phyloP scores from a whole-genome alignment of 2,888 invertebrate genomes.

The Brachyopa scutellaris region DNA sequence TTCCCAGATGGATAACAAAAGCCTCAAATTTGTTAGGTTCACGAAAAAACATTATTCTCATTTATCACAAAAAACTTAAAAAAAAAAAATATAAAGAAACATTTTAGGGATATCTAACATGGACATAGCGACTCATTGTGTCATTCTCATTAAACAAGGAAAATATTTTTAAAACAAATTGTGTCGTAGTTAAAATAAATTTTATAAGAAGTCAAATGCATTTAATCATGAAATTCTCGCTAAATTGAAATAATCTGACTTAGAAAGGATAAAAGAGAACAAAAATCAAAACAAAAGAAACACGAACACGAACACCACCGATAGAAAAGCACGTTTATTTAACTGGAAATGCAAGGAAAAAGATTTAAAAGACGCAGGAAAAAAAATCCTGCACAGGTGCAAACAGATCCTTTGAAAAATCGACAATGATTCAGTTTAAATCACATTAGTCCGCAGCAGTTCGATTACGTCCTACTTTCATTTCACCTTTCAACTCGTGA shows the following conservation, averaged over 20 bases:
- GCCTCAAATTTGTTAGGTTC: slow-evolving; percentile 80
- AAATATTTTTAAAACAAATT: background rate
- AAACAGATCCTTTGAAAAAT: slow-evolving; percentile 1
- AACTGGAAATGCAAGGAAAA: slow-evolving; percentile 24
- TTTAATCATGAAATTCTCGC: slow-evolving; percentile 22
- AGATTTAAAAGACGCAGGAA: slow-evolving; percentile 44
- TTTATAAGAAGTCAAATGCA: slow-evolving; percentile 18
- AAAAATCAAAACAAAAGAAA: background rate
- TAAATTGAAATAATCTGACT: slow-evolving; percentile 6
- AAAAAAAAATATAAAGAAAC: slow-evolving; percentile 6
- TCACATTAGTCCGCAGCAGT: background rate
- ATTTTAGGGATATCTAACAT: slow-evolving; percentile 25
- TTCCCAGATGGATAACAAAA: slow-evolving; percentile 82
- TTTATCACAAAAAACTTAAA: background rate
- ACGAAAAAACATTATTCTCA: slow-evolving; percentile 19
- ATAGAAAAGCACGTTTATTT: slow-evolving; percentile 23
- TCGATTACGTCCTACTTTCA: background rate
- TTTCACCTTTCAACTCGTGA: background rate
- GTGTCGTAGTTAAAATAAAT: slow-evolving; percentile 8
- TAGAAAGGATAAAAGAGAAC: background rate
- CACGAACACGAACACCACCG: slow-evolving; percentile 56
- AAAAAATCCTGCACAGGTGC: slow-evolving; percentile 4
- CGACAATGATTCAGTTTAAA: background rate
- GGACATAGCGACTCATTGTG: background rate
- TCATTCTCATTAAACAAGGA: background rate